Conservation (phyloP, 2,888 invertebrate species). For the Aphelenchoides bicaudatus region DNA sequence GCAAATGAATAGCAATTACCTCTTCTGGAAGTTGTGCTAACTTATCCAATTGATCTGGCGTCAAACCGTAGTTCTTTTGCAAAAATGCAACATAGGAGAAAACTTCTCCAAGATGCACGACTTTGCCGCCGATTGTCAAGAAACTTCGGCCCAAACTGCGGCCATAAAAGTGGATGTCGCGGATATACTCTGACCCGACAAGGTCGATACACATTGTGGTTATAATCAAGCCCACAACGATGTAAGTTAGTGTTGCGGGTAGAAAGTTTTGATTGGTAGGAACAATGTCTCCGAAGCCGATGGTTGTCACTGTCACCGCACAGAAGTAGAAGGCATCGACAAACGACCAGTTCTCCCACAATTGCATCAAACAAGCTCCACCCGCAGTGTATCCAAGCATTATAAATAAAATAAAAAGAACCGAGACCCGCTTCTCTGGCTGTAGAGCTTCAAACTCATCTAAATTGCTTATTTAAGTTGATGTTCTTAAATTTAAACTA, state of each 20-base stretch:
- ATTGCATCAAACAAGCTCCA: slow-evolving; percentile 59
- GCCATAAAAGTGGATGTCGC: slow-evolving; percentile 61
- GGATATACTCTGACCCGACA: slow-evolving; percentile 60
- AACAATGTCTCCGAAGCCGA: slow-evolving; percentile 61
- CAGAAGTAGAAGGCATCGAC: slow-evolving; percentile 61
- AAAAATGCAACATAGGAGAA: slow-evolving; percentile 61
- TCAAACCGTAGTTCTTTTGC: slow-evolving; percentile 60
- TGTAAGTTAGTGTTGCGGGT: slow-evolving; percentile 58
- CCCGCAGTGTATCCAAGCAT: slow-evolving; percentile 61
- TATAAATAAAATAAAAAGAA: slow-evolving; percentile 59
- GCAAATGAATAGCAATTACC: too few species aligned
- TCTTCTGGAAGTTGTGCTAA: slow-evolving; percentile 58
- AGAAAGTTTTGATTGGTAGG: slow-evolving; percentile 59
- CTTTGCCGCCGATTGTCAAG: slow-evolving; percentile 60
- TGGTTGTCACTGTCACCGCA: slow-evolving; percentile 61
- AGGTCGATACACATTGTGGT: slow-evolving; percentile 61
- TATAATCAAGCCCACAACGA: slow-evolving; percentile 59
- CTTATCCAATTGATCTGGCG: slow-evolving; percentile 60
- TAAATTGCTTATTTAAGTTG: too few species aligned
- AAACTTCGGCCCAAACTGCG: slow-evolving; percentile 57
- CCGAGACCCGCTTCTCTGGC: slow-evolving; percentile 57
- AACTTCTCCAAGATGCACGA: slow-evolving; percentile 60
- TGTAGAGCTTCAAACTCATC: slow-evolving; percentile 37
- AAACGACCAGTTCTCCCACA: slow-evolving; percentile 60
- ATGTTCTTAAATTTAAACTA: too few species aligned